phyloP scores from a whole-genome alignment of 2,888 invertebrate species.

The Xestoiulus laeticollis region DNA sequence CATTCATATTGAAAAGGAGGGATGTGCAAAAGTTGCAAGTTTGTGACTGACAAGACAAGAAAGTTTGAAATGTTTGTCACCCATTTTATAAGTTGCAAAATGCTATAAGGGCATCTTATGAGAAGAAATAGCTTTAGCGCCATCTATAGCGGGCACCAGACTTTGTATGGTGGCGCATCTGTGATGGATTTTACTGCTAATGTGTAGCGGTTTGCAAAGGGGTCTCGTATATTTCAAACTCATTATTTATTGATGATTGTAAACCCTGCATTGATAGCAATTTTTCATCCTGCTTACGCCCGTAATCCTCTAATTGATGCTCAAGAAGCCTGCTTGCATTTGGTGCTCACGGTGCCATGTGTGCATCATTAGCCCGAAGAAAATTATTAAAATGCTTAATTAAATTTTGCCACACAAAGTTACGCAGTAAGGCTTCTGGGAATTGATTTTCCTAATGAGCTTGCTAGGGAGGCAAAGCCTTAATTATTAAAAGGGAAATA shows the following conservation, averaged over 20 bases:
- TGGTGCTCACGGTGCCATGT: constrained; percentile 38
- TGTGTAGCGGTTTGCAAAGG: constrained; percentile 20
- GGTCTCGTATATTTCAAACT: constrained; percentile 41
- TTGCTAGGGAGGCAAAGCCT: constrained; percentile 30
- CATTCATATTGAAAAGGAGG: no score
- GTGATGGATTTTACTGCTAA: constrained; percentile 29
- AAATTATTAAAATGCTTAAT: constrained; percentile 43
- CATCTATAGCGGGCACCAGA: neutral
- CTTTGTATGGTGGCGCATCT: neutral
- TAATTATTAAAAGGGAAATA: constrained; percentile 43
- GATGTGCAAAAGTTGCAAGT: no score
- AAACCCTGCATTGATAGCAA: constrained; percentile 38
- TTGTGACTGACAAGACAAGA: no score
- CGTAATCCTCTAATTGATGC: constrained; percentile 40
- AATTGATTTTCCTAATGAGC: constrained; percentile 43
- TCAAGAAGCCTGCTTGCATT: constrained; percentile 23
- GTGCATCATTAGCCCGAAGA: constrained; percentile 43
- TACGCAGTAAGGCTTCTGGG: constrained; percentile 43
- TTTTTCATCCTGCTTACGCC: constrained; percentile 28
- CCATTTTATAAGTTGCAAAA: neutral
- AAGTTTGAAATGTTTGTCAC: no score
- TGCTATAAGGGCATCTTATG: no score
- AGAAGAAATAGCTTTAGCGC: neutral
- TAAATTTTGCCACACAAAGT: constrained; percentile 43
- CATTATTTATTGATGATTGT: constrained; percentile 40